These are phyloP conservation scores for Metridium senile DNA, from an alignment of 92 coral and sea anemone species.

Conservation along the genomic window DNA sequence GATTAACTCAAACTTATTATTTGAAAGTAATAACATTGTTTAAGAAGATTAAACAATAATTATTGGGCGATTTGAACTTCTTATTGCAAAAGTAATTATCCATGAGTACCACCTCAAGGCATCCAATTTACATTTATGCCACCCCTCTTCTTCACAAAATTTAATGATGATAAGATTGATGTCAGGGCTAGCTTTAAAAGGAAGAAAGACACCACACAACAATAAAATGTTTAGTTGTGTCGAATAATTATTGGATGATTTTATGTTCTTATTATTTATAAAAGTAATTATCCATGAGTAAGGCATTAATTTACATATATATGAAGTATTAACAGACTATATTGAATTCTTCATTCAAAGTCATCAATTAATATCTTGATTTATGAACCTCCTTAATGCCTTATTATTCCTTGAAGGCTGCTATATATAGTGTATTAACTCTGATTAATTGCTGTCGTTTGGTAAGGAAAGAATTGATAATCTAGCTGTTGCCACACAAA, in stretches of 20 bases:
- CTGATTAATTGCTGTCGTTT: slow-evolving; percentile 13
- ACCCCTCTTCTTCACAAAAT: no score
- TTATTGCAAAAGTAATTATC: not conserved
- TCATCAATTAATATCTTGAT: not conserved
- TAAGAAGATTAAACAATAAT: not conserved
- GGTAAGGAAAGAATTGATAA: not conserved
- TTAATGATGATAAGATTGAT: no score
- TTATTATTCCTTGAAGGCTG: not conserved
- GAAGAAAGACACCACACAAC: no score
- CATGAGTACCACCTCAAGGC: not conserved
- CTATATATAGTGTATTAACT: slow-evolving; percentile 18
- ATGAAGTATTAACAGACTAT: not conserved
- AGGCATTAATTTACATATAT: not conserved
- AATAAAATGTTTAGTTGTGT: no score
- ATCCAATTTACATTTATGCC: no score
- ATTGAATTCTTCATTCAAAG: not conserved
- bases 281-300: not conserved
- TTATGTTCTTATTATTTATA: no score
- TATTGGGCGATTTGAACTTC: not conserved
- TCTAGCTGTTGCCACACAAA: not conserved
- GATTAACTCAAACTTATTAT: not conserved
- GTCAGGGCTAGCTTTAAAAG: no score
- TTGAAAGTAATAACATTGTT: not conserved
- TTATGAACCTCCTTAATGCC: not conserved
- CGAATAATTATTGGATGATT: no score